Conservation (phyloP, 2,888 invertebrate genomes). For the Eupithecia subumbrata region DNA sequence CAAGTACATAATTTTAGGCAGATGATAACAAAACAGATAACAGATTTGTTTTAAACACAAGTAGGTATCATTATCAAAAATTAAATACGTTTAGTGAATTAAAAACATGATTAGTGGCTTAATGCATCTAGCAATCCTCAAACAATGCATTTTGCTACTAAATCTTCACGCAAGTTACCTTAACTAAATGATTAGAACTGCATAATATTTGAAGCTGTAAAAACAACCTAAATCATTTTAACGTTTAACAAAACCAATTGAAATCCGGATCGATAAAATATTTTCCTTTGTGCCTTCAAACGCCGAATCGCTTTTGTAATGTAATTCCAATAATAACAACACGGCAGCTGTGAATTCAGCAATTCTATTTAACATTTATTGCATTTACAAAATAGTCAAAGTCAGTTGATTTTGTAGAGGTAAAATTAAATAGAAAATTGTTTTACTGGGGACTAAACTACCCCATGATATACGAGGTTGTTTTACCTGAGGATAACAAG, state of each 20-base stretch:
- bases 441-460: too few relatives aligned
- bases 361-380: constrained; percentile 24
- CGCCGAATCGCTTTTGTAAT: constrained; percentile 20
- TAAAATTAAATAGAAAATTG: not conserved
- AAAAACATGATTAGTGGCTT: not conserved
- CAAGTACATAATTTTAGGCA: too few relatives aligned
- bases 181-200: not conserved
- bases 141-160: not conserved
- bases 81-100: not conserved
- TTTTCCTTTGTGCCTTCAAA: constrained; percentile 21
- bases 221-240: not conserved
- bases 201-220: not conserved
- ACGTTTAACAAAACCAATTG: not conserved
- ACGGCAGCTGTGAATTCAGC: constrained; percentile 21
- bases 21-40: too few relatives aligned
- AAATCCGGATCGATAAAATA: constrained; percentile 15
- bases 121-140: not conserved
- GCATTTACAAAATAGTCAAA: not conserved
- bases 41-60: too few relatives aligned
- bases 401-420: not conserved
- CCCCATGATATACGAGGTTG: too few relatives aligned
- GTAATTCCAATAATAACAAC: constrained; percentile 24
- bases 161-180: not conserved
- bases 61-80: too few relatives aligned
- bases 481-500: too few relatives aligned